A percentile compares a stretch with the other conserved stretches of the same genome.
phyloP scores from a whole-genome alignment of 2,113 vertebrate species.

The Desmodus rotundus region DNA sequence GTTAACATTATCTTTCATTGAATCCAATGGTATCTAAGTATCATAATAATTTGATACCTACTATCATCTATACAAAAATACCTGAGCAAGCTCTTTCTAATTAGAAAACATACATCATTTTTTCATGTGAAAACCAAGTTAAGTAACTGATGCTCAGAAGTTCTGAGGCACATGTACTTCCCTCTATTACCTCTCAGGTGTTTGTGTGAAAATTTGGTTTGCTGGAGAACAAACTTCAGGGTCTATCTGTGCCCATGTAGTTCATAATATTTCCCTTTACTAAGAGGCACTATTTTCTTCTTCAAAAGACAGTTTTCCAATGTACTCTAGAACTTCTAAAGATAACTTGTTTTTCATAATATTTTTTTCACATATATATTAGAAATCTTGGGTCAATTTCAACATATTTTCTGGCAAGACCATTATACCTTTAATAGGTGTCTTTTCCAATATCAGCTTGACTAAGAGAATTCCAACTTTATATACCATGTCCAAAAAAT shows the following conservation, averaged over 20 bases:
- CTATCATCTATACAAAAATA: not conserved
- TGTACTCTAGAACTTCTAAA: not conserved
- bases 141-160: not conserved
- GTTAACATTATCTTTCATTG: not conserved
- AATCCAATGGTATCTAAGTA: not conserved
- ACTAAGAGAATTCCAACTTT: slow-evolving; percentile 1
- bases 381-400: not conserved
- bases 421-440: not conserved
- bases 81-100: not conserved
- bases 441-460: not conserved
- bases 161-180: not conserved
- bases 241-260: not conserved
- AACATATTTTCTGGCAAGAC: not conserved
- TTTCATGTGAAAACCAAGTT: not conserved
- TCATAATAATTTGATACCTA: not conserved
- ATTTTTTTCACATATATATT: not conserved
- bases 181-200: not conserved
- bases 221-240: not conserved
- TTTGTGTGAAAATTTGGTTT: not conserved
- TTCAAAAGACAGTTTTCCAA: slow-evolving; percentile 16
- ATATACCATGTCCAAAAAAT: not conserved
- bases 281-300: not conserved
- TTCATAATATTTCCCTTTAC: not conserved
- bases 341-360: slow-evolving; percentile 17
- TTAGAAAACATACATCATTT: not conserved